Conservation (phyloP, 2,888 invertebrate genomes). For the Leucophenga maculata region DNA sequence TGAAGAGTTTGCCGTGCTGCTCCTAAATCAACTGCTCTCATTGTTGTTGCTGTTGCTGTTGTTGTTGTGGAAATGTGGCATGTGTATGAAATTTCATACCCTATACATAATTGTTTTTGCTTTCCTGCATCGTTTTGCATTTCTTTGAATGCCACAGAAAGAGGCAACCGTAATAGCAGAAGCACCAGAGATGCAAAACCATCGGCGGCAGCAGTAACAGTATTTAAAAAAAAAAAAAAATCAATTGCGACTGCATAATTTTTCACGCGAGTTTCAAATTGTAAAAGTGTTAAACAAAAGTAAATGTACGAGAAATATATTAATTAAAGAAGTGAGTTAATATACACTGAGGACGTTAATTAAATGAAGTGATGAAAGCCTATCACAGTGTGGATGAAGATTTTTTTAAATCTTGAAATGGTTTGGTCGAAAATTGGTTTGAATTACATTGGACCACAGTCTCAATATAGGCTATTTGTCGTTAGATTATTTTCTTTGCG, state of each 20-base stretch:
- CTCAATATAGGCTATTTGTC: no score
- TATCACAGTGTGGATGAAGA: no score
- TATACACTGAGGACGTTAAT: no score
- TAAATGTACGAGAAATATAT: no score
- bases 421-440: no score
- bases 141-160: constrained; percentile 45
- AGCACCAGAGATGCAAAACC: constrained; percentile 22
- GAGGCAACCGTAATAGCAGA: constrained; percentile 28
- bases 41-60: constrained; percentile 25
- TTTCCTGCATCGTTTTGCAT: constrained; percentile 24
- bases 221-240: not conserved
- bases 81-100: constrained; percentile 58
- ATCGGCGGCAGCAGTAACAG: not conserved
- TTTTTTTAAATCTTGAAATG: no score
- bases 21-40: not conserved
- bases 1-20: not conserved
- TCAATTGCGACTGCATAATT: not conserved
- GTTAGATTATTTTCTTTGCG: no score
- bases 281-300: no score
- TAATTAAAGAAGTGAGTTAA: no score
- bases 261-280: not conserved
- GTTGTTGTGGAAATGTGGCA: constrained; percentile 42
- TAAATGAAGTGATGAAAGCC: no score
- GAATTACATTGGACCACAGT: no score
- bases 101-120: constrained; percentile 23